Percentiles rank a stretch among this genome's conserved stretches.
These are phyloP conservation scores for Marisa cornuarietis DNA, from an alignment of 1,140 invertebrate genomes.

Conservation along the genomic window DNA sequence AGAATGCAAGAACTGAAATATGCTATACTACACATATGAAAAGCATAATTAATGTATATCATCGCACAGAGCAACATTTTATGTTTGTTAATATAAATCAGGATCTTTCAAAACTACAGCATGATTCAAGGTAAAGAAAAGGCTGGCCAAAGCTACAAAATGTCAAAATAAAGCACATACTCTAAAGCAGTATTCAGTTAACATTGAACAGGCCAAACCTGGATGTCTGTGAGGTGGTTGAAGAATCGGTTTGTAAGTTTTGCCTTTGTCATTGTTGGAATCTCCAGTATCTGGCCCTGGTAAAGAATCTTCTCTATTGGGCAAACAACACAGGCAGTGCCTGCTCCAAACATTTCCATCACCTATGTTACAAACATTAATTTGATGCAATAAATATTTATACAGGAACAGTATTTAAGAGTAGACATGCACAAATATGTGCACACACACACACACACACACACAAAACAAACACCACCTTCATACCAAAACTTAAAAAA, in stretches of 20 bases:
- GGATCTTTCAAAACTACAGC: background rate
- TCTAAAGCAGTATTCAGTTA: too few species aligned
- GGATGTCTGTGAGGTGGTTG: constrained; percentile 81
- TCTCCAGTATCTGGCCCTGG: constrained; percentile 66
- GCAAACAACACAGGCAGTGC: constrained; percentile 92
- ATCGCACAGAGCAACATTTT: background rate
- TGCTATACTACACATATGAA: background rate
- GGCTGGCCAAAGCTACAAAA: background rate
- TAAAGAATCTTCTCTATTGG: constrained; percentile 84
- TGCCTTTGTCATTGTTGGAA: constrained; percentile 75
- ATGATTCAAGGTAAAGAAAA: background rate
- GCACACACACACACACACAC: background rate
- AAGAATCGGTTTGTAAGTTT: constrained; percentile 71
- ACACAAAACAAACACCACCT: too few species aligned
- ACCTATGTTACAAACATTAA: constrained; percentile 71
- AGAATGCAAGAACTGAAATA: background rate
- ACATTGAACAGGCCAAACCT: constrained; percentile 43
- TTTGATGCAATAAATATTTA: background rate
- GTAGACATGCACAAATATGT: background rate
- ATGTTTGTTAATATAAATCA: background rate
- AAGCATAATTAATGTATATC: background rate
- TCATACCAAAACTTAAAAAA: too few species aligned
- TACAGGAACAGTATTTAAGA: background rate
- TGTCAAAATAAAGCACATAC: too few species aligned
- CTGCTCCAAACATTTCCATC: constrained; percentile 92